phyloP scores from a whole-genome alignment of 2,113 vertebrate genomes.

The Phyllopteryx taeniolatus region DNA sequence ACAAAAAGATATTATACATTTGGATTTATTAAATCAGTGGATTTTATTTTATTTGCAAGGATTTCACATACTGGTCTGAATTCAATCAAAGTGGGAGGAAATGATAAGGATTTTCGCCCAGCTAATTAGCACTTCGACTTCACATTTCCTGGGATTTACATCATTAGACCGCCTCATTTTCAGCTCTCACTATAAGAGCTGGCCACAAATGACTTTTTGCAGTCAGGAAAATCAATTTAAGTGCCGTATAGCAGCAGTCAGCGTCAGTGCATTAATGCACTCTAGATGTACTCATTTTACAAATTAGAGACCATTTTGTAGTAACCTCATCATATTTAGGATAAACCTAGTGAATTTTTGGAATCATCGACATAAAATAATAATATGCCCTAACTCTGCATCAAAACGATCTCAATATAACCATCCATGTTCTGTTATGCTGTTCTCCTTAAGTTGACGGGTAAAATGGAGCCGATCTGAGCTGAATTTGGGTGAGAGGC shows the following conservation, averaged over 20 bases:
- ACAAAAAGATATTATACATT: neutral
- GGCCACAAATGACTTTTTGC: conserved; percentile 6
- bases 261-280: neutral
- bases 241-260: neutral
- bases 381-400: neutral
- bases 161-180: conserved; percentile 14
- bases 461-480: too few species aligned
- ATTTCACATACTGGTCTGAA: neutral
- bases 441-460: too few species aligned
- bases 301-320: neutral
- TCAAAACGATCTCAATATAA: neutral
- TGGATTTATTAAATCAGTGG: neutral
- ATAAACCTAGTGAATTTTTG: neutral
- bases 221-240: conserved; percentile 12
- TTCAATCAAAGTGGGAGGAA: neutral
- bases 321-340: neutral
- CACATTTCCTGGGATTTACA: conserved; percentile 19
- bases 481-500: too few species aligned
- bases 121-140: conserved; percentile 8
- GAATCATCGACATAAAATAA: neutral
- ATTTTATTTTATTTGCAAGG: neutral
- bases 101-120: neutral
- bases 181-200: neutral
- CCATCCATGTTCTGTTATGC: too few species aligned
- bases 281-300: neutral